Base-by-base conservation (phyloP, 1,140 invertebrate species). In the Drosophila lini region DNA sequence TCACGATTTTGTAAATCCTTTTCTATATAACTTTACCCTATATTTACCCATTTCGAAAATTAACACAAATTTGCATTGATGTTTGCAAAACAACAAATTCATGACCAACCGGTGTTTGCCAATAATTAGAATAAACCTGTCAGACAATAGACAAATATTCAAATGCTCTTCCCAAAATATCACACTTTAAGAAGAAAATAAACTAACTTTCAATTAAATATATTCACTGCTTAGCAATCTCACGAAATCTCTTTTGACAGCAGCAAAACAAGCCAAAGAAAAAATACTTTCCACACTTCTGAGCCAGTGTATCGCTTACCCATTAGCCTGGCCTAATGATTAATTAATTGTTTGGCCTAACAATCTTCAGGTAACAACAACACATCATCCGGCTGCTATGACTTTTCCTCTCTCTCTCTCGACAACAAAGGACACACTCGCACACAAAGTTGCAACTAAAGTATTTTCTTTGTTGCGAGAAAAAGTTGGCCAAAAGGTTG, bases 331-430 rank as follows among this genome's bases (percentile, higher is more conserved):
- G 57, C n/a, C 48, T 78, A 69, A 77, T 85, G 59, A 82, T 73
- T 73, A 65, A 73, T 74, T 75, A 79, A 79, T 82, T 82, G 75
- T 60, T 71, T 48, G 56, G 40, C 47, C 41, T 28, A 69, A 69
- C 50, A 69, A 52, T 69, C 42, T 56, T 16, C n/a, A 75, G 56
- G 60, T 57, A 78, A 62, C 69, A 58, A 62, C 15, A 55, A 55
- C 32, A 63, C 64, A 45, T 16, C 41, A 45, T n/a, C 41, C 44
- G 31, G 41, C 41, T 13, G 16, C 31, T 38, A 69, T 32, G 61
- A 36, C 50, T 47, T 44, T 42, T 38, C 34, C 34, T 38, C 52
- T 55, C 34, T 55, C 34, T 55, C 19, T 38, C 55, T 19, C 50
- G 40, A 64, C 63, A 74, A 69, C 63, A 74, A 63, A 36, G 19